phyloP scores from a whole-genome alignment of 2,888 invertebrate species.

The Entomobrya multifasciata region DNA sequence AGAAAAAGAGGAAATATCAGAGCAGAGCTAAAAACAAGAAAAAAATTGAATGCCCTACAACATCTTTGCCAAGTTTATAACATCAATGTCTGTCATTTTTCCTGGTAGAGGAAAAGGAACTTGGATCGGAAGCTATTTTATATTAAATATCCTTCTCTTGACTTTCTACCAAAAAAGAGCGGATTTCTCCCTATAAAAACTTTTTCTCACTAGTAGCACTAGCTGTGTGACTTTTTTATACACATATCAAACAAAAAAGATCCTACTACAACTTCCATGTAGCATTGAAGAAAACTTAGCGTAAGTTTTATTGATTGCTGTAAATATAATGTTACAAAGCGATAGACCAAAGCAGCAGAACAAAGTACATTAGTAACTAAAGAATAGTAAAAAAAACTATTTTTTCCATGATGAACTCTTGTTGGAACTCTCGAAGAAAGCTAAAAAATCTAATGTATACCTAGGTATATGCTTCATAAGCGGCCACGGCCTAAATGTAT shows the following conservation, averaged over 20 bases:
- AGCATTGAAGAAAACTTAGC: conserved; percentile 25
- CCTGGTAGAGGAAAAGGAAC: not conserved
- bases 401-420: conserved; percentile 51
- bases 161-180: not conserved
- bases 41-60: conserved; percentile 21
- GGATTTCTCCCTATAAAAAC: conserved; percentile 26
- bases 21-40: conserved; percentile 4
- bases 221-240: too few relatives aligned
- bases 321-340: conserved; percentile 17
- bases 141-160: conserved; percentile 34
- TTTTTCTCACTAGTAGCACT: conserved; percentile 43
- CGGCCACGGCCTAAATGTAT: too few relatives aligned
- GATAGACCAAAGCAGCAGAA: conserved; percentile 1
- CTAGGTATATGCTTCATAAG: not conserved
- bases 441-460: conserved; percentile 9
- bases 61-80: conserved; percentile 35
- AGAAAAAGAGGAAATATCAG: too few relatives aligned
- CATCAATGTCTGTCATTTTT: conserved; percentile 61
- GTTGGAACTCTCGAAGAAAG: conserved; percentile 8
- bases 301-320: conserved; percentile 47
- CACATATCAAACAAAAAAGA: too few relatives aligned
- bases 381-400: conserved; percentile 9
- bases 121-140: conserved; percentile 16
- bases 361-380: not conserved
- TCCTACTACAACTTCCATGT: not conserved